Base-by-base conservation (phyloP, 2,113 vertebrate species). In the Neotoma lepida region DNA sequence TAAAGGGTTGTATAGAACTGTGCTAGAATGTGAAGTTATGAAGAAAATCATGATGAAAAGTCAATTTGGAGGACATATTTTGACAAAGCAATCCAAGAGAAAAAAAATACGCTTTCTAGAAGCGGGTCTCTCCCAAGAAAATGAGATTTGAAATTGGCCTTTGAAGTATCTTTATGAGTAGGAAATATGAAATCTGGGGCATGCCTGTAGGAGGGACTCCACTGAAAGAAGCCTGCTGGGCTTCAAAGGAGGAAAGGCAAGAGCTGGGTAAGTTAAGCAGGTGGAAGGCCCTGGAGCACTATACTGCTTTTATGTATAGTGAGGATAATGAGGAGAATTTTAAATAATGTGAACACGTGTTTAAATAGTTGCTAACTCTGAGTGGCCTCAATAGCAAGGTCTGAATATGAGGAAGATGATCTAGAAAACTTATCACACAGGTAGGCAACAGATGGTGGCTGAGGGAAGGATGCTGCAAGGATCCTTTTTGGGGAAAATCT, bases 11-110 rank as follows among this genome's bases (percentile, higher is more conserved):
- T 30, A 86, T 73, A 86, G 22, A 5, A 78, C 46, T 61, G 7
- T 51, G 26, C 2, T 56, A 44, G 3, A 22, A 70, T 56, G 12
- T 92, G 68, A 88, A 76, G 39, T 49, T 88, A 88, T 35, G 61
- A 92, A 77, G 22, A 88, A 77, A 30, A 80, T 89, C 56, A 86
- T 71, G 33, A 51, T 76, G 58, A 81, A 93, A 92, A 81, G 10
- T 85, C 20, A 44, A 51, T 24, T 64, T 49, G 54, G 35, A 94
- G 63, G 18, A 24, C n/a, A 81, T 41, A 49, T 58, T 94, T 90
- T 56, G 70, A 64, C 61, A 78, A 92, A 80, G 1, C 8, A 49
- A n/a, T 26, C 6, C 2, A 41, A 63, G 63, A 4, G 2, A 17
- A 15, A 30, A n/a, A 20, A 46, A 68, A 18, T 56, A 9, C 6